Percentiles rank a stretch among this genome's conserved stretches.
These are phyloP conservation scores for Hippocampus kuda DNA, from an alignment of 2,797 vertebrate genomes.

Conservation along the genomic window DNA sequence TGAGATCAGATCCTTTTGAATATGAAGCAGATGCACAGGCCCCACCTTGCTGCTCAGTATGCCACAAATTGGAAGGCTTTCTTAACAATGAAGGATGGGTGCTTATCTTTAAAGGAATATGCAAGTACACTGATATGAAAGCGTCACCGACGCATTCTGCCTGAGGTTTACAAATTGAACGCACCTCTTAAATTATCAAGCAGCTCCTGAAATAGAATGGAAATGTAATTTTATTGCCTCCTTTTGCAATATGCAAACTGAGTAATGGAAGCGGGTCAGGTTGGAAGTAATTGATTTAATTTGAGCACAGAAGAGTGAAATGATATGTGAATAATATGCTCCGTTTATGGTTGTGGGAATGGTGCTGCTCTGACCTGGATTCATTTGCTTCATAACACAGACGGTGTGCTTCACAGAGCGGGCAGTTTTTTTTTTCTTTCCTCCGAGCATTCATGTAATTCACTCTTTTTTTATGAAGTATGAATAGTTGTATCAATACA, in stretches of 20 bases:
- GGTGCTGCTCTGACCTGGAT: constrained; percentile 30
- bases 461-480: not conserved
- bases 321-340: constrained; percentile 49
- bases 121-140: not conserved
- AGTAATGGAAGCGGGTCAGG: constrained; percentile 22
- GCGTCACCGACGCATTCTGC: not conserved
- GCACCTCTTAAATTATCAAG: not conserved
- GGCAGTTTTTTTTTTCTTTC: constrained; percentile 5
- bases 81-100: not conserved
- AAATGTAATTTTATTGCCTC: not conserved
- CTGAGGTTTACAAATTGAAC: not conserved
- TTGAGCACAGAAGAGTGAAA: constrained; percentile 26
- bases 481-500: not conserved
- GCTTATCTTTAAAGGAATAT: not conserved
- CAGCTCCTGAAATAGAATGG: not conserved
- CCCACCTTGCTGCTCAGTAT: not conserved
- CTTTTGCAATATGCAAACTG: not conserved
- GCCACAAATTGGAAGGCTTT: not conserved
- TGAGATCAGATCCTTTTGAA: not conserved
- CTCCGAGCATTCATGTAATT: not conserved
- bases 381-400: constrained; percentile 29
- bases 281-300: constrained; percentile 46
- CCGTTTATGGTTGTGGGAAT: constrained; percentile 31
- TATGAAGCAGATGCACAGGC: not conserved
- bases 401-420: constrained; percentile 16